Percentiles rank a stretch among this genome's conserved stretches.
Conservation (phyloP, 1,140 invertebrate genomes). For the Temnothorax curvispinosus region DNA sequence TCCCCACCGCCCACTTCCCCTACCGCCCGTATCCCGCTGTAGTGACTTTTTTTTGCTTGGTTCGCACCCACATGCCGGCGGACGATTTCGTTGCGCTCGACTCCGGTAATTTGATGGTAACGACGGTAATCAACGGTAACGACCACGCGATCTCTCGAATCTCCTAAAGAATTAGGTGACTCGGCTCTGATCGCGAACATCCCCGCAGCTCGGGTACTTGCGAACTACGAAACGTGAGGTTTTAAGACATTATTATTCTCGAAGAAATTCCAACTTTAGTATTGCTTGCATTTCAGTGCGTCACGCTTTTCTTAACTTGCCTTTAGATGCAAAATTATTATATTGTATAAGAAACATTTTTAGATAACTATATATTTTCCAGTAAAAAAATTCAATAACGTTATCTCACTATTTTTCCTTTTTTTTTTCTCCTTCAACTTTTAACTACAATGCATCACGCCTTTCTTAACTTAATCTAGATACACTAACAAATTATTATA, state of each 20-base stretch:
- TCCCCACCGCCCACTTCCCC: background rate
- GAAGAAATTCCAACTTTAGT: background rate
- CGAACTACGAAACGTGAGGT: background rate
- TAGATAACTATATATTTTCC: too few species aligned
- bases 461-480: background rate
- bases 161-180: conserved; percentile 51
- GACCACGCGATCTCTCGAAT: conserved; percentile 44
- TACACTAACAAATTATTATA: background rate
- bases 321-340: background rate
- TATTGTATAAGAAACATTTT: background rate
- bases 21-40: conserved; percentile 1
- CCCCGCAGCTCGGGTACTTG: background rate
- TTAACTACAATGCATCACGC: too few species aligned
- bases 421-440: too few species aligned
- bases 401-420: too few species aligned
- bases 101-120: conserved; percentile 67
- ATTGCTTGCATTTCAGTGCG: background rate
- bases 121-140: conserved; percentile 70
- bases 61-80: conserved; percentile 18
- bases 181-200: conserved; percentile 40
- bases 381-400: too few species aligned
- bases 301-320: background rate
- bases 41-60: conserved; percentile 38
- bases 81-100: conserved; percentile 56
- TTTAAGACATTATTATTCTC: background rate